Evolutionary conservation across 2,888 invertebrate genomes (phyloP), one percentile per base, ranked within the genome.

Genomic region (Drosophila nigritarsus): DNA sequence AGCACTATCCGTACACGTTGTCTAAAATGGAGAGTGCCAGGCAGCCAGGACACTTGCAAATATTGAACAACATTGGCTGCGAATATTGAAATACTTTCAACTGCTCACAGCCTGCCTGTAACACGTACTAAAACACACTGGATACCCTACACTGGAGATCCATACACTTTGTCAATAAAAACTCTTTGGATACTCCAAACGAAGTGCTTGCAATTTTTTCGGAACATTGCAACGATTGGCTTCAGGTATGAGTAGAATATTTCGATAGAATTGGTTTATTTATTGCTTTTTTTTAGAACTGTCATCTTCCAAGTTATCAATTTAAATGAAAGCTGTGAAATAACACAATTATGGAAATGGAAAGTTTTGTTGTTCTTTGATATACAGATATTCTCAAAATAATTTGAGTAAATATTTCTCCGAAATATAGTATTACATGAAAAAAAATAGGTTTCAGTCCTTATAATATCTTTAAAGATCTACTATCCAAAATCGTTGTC

Each of bases 41-140:
- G 27, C 36, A 7, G 32, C 11, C 27, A 27, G 48, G 27, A 42
- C 45, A 30, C 48, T 61, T 59, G 61, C 75, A 86, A 86, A 89
- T 87, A 86, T 86, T 87, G 82, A 78, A 68, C 78, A 82, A 73
- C 85, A 89, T 76, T 76, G 72, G 83, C 58, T 69, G 69, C 71
- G 87, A 88, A 87, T 87, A 90, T 86, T 83, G 83, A 90, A 87
- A 82, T 78, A 69, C 75, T 75, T 73, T 72, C 54, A 54, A 30
- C 54, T 38, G 30, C n/a, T 34, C 24, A 5, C 38, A 36, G 50
- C 27, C 45, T 55, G 32, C 36, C 55, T 18, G 36, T 62, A 24
- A 49, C 53, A 38, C 54, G 54, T 38, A 51, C 60, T 54, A 36
- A 50, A 38, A 50, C 45, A 32, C 34, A 34, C 48, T 11, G n/a